These are phyloP conservation scores for Erethizon dorsatum DNA, from an alignment of 2,797 vertebrate species.

Conservation along the genomic window DNA sequence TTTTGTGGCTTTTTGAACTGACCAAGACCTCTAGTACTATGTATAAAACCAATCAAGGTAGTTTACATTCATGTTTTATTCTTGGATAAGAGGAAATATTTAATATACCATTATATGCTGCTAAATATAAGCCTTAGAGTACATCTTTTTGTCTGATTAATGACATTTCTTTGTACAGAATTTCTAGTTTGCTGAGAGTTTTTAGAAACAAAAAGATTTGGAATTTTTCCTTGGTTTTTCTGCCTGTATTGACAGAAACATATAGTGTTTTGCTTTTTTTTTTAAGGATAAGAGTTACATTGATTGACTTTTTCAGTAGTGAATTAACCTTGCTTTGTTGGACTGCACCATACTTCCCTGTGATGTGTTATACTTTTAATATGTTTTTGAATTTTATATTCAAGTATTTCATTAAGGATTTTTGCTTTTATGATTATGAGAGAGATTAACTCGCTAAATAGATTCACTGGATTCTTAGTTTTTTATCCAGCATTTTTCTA, in stretches of 20 bases:
- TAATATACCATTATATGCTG: not conserved
- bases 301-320: conserved; percentile 4
- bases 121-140: not conserved
- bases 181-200: not conserved
- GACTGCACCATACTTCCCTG: not conserved
- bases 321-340: not conserved
- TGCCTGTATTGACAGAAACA: not conserved
- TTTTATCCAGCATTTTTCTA: not conserved
- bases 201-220: not conserved
- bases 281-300: not conserved
- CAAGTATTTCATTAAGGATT: conserved; percentile 21
- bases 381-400: not conserved
- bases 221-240: not conserved
- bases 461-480: not conserved
- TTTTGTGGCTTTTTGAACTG: not conserved
- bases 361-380: not conserved
- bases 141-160: not conserved
- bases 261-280: conserved; percentile 20
- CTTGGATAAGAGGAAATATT: not conserved
- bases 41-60: not conserved
- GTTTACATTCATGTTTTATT: not conserved
- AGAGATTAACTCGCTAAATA: not conserved
- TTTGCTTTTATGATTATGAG: not conserved
- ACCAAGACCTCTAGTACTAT: not conserved
- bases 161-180: not conserved